phyloP scores from a whole-genome alignment of 2,888 invertebrate genomes.

The Athripsodes cinereus region DNA sequence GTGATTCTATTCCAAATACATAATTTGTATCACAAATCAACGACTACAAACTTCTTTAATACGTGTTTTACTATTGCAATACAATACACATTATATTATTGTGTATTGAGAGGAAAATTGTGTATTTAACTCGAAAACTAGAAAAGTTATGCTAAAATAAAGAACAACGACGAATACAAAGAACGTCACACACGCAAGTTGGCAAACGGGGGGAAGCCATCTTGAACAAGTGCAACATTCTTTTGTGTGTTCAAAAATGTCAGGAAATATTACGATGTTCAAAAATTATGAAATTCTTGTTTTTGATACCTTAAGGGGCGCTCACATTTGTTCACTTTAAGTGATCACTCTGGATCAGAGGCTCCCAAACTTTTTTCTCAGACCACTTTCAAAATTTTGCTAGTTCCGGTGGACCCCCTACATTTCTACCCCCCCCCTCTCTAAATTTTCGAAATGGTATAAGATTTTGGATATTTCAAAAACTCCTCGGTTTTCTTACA shows the following conservation, averaged over 20 bases:
- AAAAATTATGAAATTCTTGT: too few relatives aligned
- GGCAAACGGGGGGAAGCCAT: conserved; percentile 64
- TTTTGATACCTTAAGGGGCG: too few relatives aligned
- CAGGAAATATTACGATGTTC: neutral
- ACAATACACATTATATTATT: conserved; percentile 3
- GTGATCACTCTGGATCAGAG: too few relatives aligned
- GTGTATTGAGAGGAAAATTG: neutral
- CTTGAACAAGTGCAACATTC: conserved; percentile 70
- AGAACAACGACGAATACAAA: conserved; percentile 28
- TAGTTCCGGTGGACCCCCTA: too few relatives aligned
- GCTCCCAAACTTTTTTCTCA: too few relatives aligned
- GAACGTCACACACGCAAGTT: conserved; percentile 51
- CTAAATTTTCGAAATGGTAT: too few relatives aligned
- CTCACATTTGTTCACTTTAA: too few relatives aligned
- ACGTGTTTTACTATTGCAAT: neutral
- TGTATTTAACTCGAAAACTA: neutral
- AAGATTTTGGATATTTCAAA: too few relatives aligned
- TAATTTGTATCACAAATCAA: conserved; percentile 18
- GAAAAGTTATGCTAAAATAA: conserved; percentile 16
- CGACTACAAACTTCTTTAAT: conserved; percentile 16
- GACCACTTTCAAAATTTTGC: too few relatives aligned
- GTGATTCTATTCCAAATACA: conserved; percentile 22
- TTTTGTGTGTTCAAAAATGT: conserved; percentile 44
- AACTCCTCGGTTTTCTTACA: too few relatives aligned
- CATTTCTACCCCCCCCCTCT: too few relatives aligned